Conservation (phyloP, 2,113 vertebrate species). For the Emydura subglobosa region DNA sequence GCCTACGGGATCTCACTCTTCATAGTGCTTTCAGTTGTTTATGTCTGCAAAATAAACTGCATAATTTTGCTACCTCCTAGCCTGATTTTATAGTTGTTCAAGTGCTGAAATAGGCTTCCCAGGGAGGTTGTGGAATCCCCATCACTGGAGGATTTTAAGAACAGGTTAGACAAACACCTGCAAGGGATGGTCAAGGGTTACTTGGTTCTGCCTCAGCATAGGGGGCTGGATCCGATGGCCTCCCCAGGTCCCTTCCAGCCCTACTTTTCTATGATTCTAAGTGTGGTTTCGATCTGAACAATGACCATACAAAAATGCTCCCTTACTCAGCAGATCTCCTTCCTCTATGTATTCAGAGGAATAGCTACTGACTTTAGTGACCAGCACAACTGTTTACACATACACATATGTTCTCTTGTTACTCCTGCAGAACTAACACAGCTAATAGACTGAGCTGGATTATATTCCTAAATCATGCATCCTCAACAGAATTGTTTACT, state of each 20-base stretch:
- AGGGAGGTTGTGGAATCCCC: background rate
- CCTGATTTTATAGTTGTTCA: background rate
- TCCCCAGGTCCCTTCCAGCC: background rate
- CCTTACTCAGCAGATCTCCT: background rate
- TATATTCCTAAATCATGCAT: background rate
- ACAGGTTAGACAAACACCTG: background rate
- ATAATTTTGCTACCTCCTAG: background rate
- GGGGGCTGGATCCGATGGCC: background rate
- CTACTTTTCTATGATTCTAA: background rate
- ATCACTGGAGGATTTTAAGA: background rate
- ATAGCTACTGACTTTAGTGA: background rate
- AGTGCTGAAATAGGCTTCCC: background rate
- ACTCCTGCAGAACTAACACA: background rate
- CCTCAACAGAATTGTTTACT: background rate
- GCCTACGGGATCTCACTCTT: background rate
- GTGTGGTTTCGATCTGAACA: background rate
- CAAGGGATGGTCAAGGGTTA: background rate
- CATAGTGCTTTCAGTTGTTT: background rate
- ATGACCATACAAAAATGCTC: background rate
- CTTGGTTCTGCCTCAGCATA: background rate
- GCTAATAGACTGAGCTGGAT: background rate
- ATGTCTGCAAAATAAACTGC: fast-evolving
- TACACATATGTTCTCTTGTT: background rate
- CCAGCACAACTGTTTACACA: background rate
- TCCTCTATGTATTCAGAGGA: background rate